These are phyloP conservation scores for Creontiades dilutus DNA, from an alignment of 2,888 invertebrate species.

Conservation along the genomic window DNA sequence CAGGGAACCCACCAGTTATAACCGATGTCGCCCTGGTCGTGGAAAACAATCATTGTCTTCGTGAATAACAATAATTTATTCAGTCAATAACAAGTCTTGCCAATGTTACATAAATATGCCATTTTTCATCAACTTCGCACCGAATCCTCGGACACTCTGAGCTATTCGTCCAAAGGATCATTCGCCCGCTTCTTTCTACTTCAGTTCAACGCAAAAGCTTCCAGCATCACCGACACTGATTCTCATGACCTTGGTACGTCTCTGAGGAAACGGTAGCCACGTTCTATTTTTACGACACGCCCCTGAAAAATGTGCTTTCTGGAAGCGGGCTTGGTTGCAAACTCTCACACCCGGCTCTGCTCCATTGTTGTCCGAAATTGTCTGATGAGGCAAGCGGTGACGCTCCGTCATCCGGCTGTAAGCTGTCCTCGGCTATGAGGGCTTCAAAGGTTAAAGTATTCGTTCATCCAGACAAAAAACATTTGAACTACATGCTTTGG, in stretches of 20 bases:
- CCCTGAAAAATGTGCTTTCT: not conserved
- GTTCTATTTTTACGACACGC: constrained; percentile 1
- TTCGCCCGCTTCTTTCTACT: no score
- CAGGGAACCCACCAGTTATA: no score
- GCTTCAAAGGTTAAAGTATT: constrained; percentile 5
- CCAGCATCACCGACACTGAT: not conserved
- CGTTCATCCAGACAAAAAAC: not conserved
- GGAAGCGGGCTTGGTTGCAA: not conserved
- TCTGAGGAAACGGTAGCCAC: constrained; percentile 28
- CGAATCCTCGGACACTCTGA: no score
- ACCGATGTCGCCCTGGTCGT: no score
- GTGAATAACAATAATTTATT: no score
- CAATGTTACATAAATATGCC: no score
- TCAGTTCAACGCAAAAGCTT: no score
- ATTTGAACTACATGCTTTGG: constrained; percentile 17
- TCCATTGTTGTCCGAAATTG: constrained; percentile 9
- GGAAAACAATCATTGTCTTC: no score
- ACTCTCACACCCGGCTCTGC: not conserved
- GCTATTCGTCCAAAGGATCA: no score
- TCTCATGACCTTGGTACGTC: not conserved
- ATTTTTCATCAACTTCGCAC: no score
- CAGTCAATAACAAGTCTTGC: no score
- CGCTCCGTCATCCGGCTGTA: not conserved
- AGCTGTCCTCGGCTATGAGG: not conserved
- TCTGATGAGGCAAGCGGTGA: constrained; percentile 27